Evolutionary conservation across 2,797 vertebrate genomes (phyloP).

Genomic region (Streptopelia turtur): DNA sequence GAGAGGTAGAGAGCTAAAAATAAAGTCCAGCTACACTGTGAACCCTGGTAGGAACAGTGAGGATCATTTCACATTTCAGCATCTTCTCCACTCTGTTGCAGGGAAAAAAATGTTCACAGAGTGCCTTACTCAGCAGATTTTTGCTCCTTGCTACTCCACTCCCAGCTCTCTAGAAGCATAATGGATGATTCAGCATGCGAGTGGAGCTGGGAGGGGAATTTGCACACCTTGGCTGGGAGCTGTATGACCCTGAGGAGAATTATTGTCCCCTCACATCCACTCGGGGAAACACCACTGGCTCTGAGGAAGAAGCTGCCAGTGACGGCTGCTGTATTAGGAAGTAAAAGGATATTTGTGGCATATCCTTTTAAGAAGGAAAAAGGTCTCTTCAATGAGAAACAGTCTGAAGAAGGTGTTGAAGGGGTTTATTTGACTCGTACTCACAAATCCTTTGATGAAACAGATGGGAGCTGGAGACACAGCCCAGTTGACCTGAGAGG

Average conservation of each 20-base stretch:
- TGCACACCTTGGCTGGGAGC: not conserved
- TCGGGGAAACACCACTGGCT: not conserved
- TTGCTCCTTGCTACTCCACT: not conserved
- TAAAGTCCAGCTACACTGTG: not conserved
- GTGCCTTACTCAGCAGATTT: not conserved
- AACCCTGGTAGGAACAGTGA: not conserved
- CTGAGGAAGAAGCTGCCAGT: not conserved
- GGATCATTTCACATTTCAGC: not conserved
- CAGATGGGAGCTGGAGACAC: not conserved
- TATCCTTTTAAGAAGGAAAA: not conserved
- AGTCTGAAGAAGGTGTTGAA: not conserved
- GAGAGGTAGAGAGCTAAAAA: conserved; percentile 20
- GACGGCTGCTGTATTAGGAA: not conserved
- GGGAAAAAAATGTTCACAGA: not conserved
- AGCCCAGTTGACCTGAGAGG: not conserved
- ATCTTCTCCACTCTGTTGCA: not conserved
- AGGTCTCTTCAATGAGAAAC: not conserved
- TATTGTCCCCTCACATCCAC: not conserved
- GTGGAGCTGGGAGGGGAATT: not conserved
- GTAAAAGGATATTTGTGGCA: not conserved
- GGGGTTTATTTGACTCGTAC: not conserved
- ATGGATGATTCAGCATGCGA: not conserved
- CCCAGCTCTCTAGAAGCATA: not conserved
- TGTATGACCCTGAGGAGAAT: rapidly evolving
- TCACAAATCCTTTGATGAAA: not conserved